Evolutionary conservation across 92 coral and sea anemone species (phyloP).

Genomic region (Ricordea florida): DNA sequence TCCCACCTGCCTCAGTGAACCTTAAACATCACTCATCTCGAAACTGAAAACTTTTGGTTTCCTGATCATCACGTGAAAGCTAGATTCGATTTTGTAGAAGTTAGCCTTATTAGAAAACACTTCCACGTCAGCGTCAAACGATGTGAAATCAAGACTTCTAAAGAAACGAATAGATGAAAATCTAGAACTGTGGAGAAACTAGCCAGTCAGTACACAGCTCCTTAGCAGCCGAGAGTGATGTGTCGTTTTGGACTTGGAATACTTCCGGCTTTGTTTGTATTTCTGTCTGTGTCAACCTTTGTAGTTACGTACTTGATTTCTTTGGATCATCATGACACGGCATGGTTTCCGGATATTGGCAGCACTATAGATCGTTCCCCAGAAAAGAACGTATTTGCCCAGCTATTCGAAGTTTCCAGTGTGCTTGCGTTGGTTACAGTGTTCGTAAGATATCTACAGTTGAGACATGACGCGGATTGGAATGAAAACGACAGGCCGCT

Average conservation of each 20-base stretch:
- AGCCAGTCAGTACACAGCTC: too few relatives aligned
- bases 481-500: conserved; percentile 72
- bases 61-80: too few relatives aligned
- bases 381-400: conserved; percentile 82
- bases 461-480: conserved; percentile 89
- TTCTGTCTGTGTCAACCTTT: conserved; percentile 52
- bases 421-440: conserved; percentile 58
- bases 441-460: conserved; percentile 79
- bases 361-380: conserved; percentile 72
- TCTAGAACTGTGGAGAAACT: too few relatives aligned
- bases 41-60: too few relatives aligned
- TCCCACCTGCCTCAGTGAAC: too few relatives aligned
- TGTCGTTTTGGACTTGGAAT: conserved; percentile 61
- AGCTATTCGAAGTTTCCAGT: conserved; percentile 74
- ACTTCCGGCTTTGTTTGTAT: conserved; percentile 68
- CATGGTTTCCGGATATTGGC: conserved; percentile 81
- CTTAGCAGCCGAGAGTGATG: conserved; percentile 16
- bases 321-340: conserved; percentile 45
- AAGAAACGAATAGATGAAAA: too few relatives aligned
- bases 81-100: too few relatives aligned
- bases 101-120: too few relatives aligned
- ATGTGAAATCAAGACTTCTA: too few relatives aligned
- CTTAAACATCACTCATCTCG: too few relatives aligned
- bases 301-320: conserved; percentile 70
- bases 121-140: too few relatives aligned